These are phyloP conservation scores for Phrynosoma platyrhinos DNA, from an alignment of 2,113 vertebrate genomes.

Conservation along the genomic window DNA sequence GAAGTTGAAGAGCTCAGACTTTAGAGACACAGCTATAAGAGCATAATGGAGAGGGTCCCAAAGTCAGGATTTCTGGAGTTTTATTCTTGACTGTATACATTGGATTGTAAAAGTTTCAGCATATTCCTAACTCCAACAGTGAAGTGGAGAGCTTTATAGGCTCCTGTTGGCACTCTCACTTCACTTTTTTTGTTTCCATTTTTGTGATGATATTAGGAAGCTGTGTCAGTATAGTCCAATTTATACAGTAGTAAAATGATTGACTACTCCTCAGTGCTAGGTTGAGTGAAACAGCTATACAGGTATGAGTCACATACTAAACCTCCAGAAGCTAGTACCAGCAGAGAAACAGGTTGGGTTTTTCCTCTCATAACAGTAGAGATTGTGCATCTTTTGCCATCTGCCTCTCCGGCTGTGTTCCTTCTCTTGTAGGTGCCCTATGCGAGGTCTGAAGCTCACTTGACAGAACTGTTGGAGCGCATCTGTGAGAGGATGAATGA, in stretches of 20 bases:
- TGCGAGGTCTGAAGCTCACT: conserved; percentile 90
- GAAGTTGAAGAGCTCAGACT: not conserved
- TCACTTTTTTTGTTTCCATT: not conserved
- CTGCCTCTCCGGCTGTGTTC: not conserved
- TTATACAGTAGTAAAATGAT: not conserved
- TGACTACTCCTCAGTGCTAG: not conserved
- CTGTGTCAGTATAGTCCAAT: not conserved
- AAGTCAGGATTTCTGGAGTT: not conserved
- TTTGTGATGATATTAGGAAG: too few species aligned
- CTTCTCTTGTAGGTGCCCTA: conserved; percentile 84
- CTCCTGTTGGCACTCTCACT: not conserved
- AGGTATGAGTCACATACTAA: not conserved
- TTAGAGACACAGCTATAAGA: not conserved
- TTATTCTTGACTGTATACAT: not conserved
- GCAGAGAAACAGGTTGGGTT: not conserved
- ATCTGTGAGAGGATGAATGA: conserved; percentile 96
- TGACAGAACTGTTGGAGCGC: conserved; percentile 91
- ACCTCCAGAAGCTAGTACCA: not conserved
- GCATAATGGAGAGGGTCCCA: not conserved
- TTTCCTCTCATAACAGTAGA: not conserved
- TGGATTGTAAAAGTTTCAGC: not conserved
- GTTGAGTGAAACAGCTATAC: too few species aligned
- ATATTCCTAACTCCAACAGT: not conserved
- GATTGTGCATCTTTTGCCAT: not conserved
- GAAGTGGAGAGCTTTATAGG: not conserved